Base-by-base conservation (phyloP, 1,140 invertebrate species). In the Plutomurus gul region DNA sequence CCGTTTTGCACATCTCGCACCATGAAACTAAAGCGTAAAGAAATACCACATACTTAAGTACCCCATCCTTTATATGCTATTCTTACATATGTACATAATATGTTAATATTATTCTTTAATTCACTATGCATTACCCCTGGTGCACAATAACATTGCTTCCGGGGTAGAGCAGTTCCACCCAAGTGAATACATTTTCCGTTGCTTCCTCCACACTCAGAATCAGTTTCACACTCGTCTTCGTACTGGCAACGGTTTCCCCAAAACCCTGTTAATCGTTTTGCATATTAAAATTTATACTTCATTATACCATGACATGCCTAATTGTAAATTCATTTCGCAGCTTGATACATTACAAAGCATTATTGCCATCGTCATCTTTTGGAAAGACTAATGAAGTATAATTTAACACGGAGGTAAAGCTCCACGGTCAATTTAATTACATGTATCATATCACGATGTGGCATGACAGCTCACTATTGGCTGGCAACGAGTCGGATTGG, bases 101-200 rank as follows among this genome's bases (percentile, higher is more conserved):
- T 81, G 30, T 80, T 78, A 10, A 88, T 88, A 27, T 11, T 8
- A 43, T 43, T 43, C 40, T 43, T 5, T 5, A 27, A 30, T 30
- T 85, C 93, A 95, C 91, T 93, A 96, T n/a, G n/a, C n/a, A n/a
- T n/a, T n/a, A n/a, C n/a, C 16, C 96, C 95, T 22, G 90, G 88
- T 79, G 94, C 91, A 85, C 96, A 98, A 86, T 94, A 98, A 86
- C 96, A 98, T 83, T 94, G 93, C 82, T 91, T 92, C 30, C 90
- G 91, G 0, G 96, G 95, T 25, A 93, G 88, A 8, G 92, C 92
- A 0, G 93, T 95, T 0, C 94, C 90, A 39, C 91, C 89, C 13
- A 93, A 88, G 85, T 95, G 91, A 13, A 95, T 88, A 85, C 96
- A 97, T 80, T 92, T 90, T 40, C 96, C 96, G 49, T 83, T 83